Base-by-base conservation (phyloP, 2,797 vertebrate genomes). In the Myoxocephalus aenaeus region DNA sequence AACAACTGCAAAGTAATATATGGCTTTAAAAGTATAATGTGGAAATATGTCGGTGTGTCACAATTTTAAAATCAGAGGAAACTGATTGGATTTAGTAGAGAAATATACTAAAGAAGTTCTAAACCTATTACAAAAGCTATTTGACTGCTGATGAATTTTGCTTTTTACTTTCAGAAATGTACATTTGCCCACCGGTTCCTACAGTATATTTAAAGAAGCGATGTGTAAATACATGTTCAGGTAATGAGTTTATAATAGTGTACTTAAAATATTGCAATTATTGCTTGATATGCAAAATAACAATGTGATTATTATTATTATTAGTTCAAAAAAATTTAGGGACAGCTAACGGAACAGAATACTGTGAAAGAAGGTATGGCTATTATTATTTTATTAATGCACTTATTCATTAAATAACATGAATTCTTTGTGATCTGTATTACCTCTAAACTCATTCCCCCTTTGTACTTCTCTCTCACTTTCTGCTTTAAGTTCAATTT, bases 381-480 rank as follows among this genome's bases (percentile, higher is more conserved):
- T 70, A 34, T 59, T 70, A 71, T 65, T 86, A 75, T 78, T 87
- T 83, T 83, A 90, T 89, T 87, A 84, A 88, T 87, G 77, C 44
- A 65, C 70, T 64, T 64, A 61, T 32, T 84, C 84, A 88, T 90
- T 86, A 88, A 90, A 82, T 85, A 90, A 87, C 87, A 88, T 76
- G 54, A 79, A 83, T 86, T 89, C 77, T 85, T 86, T 86, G 90
- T 92, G 81, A 88, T 84, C 87, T 85, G 77, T 77, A 82, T 83
- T 82, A 84, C 62, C 80, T 85, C 66, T 77, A 72, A 85, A 73
- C 58, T 77, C 38, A 68, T 73, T 65, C 44, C 34, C 40, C 63
- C 17, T 77, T 73, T 54, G 20, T 42, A 69, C 29, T 61, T 81
- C 64, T 71, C 22, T 70, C 61, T 66, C 54, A 57, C 38, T 67